phyloP scores from a whole-genome alignment of 2,888 invertebrate species.

The Tetheella fluctuosa region DNA sequence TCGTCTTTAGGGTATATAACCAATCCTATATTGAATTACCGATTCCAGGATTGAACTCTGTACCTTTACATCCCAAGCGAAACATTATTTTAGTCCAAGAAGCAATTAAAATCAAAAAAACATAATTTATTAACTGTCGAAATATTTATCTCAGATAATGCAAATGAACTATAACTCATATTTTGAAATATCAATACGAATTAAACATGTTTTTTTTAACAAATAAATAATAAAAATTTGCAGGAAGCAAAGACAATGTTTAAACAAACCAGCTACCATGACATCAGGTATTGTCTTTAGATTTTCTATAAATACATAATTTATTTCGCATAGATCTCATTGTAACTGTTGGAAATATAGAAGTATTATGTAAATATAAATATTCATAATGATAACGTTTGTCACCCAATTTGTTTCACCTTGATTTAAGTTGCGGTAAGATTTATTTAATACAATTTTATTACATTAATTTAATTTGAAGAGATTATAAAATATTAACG shows the following conservation, averaged over 20 bases:
- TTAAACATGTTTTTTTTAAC: slow-evolving; percentile 29
- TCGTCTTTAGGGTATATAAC: too few relatives aligned
- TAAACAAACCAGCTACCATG: slow-evolving; percentile 26
- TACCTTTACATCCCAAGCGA: slow-evolving; percentile 18
- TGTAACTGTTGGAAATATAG: neutral
- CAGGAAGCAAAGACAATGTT: slow-evolving; percentile 31
- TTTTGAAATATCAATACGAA: slow-evolving; percentile 26
- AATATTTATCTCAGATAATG: slow-evolving; percentile 28
- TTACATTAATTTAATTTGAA: neutral
- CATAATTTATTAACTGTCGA: slow-evolving; percentile 23
- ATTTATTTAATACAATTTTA: neutral
- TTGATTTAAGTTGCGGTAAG: neutral
- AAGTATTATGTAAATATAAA: slow-evolving; percentile 1
- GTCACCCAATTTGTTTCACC: neutral
- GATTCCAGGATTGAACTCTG: too few relatives aligned
- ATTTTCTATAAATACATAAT: neutral
- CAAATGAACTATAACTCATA: slow-evolving; percentile 17
- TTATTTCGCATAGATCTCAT: neutral
- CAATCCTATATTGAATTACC: too few relatives aligned
- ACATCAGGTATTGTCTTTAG: slow-evolving; percentile 19
- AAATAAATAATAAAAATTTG: slow-evolving; percentile 23
- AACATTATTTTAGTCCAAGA: slow-evolving; percentile 14
- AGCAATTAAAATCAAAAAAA: slow-evolving; percentile 7
- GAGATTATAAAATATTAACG: neutral
- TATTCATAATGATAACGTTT: neutral